Conservation (phyloP, 2,113 vertebrate genomes). For the Cinclus cinclus region DNA sequence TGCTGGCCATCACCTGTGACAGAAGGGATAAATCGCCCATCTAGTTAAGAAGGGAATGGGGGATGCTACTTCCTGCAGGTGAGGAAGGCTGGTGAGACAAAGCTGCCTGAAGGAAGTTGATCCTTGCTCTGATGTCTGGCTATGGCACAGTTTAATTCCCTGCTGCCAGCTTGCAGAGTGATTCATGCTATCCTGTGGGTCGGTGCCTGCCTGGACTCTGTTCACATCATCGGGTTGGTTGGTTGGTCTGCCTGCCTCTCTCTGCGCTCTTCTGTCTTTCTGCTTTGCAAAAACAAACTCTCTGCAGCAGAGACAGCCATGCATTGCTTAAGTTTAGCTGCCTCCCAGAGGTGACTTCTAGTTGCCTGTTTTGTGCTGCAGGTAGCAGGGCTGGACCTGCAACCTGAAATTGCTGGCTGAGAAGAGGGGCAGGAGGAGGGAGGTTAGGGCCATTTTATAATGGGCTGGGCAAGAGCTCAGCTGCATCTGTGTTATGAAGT, state of each 20-base stretch:
- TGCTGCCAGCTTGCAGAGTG: neutral
- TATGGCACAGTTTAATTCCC: neutral
- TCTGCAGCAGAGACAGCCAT: neutral
- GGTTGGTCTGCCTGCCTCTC: neutral
- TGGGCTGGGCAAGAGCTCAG: neutral
- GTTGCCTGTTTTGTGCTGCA: neutral
- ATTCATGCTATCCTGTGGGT: neutral
- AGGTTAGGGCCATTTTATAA: neutral
- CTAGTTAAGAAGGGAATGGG: neutral
- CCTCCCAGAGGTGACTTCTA: conserved; percentile 49
- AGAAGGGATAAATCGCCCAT: neutral
- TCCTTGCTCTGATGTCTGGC: neutral
- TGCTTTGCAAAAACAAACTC: neutral
- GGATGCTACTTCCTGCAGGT: neutral
- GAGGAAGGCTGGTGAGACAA: neutral
- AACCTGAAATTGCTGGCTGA: neutral
- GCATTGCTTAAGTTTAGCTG: conserved; percentile 43
- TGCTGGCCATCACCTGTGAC: fast-evolving
- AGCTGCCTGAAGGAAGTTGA: neutral
- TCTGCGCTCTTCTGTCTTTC: neutral
- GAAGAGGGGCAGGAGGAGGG: neutral
- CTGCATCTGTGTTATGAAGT: neutral
- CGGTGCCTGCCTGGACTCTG: neutral
- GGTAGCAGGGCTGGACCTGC: neutral
- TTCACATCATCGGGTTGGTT: fast-evolving